A percentile compares a stretch with the other conserved stretches of the same genome.
phyloP scores from a whole-genome alignment of 2,888 invertebrate genomes.

The Phlogophora meticulosa region DNA sequence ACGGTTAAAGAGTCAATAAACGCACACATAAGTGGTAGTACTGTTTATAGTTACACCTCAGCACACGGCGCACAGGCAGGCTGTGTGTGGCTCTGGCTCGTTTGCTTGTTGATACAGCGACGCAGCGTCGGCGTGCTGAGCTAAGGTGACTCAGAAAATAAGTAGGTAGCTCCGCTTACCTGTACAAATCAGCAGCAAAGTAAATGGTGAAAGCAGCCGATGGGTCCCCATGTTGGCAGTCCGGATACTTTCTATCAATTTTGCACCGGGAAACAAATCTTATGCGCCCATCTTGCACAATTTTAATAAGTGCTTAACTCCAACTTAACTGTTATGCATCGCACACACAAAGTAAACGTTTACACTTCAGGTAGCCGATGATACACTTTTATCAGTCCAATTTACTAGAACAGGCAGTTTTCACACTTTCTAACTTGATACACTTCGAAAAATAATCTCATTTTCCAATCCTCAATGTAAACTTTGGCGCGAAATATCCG shows the following conservation, averaged over 20 bases:
- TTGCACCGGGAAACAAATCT: slow-evolving; percentile 78
- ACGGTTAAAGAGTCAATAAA: slow-evolving; percentile 69
- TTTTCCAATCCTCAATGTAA: slow-evolving; percentile 79
- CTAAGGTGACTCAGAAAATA: slow-evolving; percentile 85
- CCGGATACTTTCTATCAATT: slow-evolving; percentile 83
- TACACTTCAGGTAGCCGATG: slow-evolving; percentile 66
- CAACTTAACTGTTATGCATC: slow-evolving; percentile 80
- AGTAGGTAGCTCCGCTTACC: slow-evolving; percentile 86
- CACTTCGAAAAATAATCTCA: slow-evolving; percentile 76
- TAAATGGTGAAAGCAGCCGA: slow-evolving; percentile 87
- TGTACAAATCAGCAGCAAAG: slow-evolving; percentile 88
- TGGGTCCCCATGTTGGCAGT: slow-evolving; percentile 83
- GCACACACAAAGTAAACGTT: slow-evolving; percentile 73
- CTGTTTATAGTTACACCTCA: slow-evolving; percentile 48
- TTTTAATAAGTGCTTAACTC: slow-evolving; percentile 78
- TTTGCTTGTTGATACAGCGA: slow-evolving; percentile 74
- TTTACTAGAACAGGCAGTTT: slow-evolving; percentile 66
- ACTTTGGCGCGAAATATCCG: slow-evolving; percentile 83
- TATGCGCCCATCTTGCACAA: slow-evolving; percentile 85
- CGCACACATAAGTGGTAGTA: slow-evolving; percentile 66
- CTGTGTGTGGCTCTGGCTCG: slow-evolving; percentile 59
- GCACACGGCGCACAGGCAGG: slow-evolving; percentile 61
- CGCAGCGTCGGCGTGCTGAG: slow-evolving; percentile 72
- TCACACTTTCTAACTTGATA: slow-evolving; percentile 70
- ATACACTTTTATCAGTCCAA: slow-evolving; percentile 69